Evolutionary conservation across 64 coral and sea anemone species (phyloP), one percentile per base, ranked within the genome.

Genomic region (Catalaphyllia jardinei): DNA sequence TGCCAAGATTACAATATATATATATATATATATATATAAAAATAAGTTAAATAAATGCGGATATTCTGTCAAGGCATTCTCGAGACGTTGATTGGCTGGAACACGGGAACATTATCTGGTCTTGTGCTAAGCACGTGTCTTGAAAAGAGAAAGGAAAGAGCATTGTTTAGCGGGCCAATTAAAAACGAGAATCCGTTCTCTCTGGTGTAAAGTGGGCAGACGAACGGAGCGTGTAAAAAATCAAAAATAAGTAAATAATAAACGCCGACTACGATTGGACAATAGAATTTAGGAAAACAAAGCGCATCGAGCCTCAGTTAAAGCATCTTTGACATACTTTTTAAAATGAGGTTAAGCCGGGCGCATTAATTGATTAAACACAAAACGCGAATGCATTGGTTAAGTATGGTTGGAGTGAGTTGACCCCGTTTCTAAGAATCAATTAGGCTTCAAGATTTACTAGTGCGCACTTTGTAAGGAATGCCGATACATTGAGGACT

Each of bases 171-270:
- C 50, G 4, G 69, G 38, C 87, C 92, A 93, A 93, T 93, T 54
- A 89, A n/a, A 59, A 9, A 17, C 19, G 20, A 42, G 71, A 2
- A 39, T 81, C 35, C 27, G 51, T 17, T 93, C 75, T 87, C 25
- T 64, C 39, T 71, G 29, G 35, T 72, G 31, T 38, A 82, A 93
- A 85, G 86, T 65, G 72, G 87, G 55, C 92, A 82, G 71, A 82
- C 92, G 92, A 77, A 50, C 72, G 67, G 74, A 88, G 82, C 78
- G 86, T 87, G 87, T 80, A 83, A 75, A 89, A 87, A 89, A 93
- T 93, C 79, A 25, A 62, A 93, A 78, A 60, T 74, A 39, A 46
- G 92, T 89, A 93, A 93, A 93, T 93, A 93, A 93, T 93, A 89
- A 29, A 60, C 16, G 12, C 25, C 77, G 60, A 55, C 82, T 62